Evolutionary conservation across 2,113 vertebrate genomes (phyloP).

Genomic region (Chlorocebus sabaeus): DNA sequence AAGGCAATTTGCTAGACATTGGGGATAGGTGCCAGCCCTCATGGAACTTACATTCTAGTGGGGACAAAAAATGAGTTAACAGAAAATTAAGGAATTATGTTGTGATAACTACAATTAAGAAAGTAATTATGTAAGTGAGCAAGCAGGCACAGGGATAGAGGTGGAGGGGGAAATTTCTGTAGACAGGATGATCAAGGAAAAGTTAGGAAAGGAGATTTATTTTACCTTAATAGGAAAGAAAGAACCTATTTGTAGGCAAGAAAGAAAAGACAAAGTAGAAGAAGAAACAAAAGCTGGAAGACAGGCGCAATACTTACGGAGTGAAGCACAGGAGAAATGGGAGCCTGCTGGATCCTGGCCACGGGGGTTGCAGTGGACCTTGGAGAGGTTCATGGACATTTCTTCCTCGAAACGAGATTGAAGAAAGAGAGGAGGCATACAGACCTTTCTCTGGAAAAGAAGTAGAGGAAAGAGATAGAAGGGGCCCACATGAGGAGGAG

Average conservation of each 20-base stretch:
- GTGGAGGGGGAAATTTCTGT: neutral
- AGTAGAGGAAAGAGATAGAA: neutral
- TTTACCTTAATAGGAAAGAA: neutral
- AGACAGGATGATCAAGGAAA: neutral
- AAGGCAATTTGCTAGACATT: neutral
- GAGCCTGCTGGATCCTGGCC: neutral
- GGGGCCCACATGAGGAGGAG: neutral
- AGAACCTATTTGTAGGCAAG: neutral
- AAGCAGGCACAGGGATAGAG: neutral
- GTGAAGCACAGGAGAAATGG: neutral
- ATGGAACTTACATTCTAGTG: neutral
- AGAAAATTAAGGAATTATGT: neutral
- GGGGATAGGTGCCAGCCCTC: neutral
- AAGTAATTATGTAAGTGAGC: neutral
- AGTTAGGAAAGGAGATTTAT: neutral
- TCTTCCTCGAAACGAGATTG: neutral
- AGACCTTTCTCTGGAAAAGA: neutral
- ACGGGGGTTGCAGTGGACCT: rapidly evolving
- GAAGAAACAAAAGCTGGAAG: neutral
- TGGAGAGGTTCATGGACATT: neutral
- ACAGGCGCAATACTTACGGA: neutral
- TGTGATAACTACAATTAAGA: neutral
- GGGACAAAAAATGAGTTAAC: neutral
- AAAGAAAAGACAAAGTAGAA: neutral
- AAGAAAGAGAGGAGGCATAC: neutral